Conservation (phyloP, 2,113 vertebrate genomes). For the Drymodes brunneopygia region DNA sequence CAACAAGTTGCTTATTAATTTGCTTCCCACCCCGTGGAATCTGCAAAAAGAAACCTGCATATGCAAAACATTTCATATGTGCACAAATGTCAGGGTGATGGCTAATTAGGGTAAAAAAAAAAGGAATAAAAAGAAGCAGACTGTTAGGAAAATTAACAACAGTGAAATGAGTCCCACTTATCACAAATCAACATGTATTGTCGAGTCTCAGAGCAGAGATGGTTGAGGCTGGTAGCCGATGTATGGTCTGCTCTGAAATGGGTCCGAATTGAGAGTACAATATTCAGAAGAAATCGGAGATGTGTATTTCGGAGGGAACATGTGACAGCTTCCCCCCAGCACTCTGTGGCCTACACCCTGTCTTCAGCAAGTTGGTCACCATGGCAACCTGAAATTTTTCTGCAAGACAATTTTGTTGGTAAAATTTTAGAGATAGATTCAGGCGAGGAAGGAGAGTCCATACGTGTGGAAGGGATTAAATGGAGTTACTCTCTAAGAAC, state of each 20-base stretch:
- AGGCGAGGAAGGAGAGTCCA: not conserved
- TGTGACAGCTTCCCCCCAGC: not conserved
- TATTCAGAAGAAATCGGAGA: not conserved
- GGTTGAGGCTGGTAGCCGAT: not conserved
- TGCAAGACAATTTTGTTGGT: not conserved
- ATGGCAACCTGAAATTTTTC: slow-evolving; percentile 17
- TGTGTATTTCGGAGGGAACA: not conserved
- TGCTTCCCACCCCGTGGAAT: not conserved
- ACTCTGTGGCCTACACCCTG: not conserved
- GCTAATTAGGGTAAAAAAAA: not conserved
- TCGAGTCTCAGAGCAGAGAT: not conserved
- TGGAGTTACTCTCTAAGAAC: accelerated
- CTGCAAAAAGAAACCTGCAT: not conserved
- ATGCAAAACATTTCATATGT: not conserved
- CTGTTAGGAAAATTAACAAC: not conserved
- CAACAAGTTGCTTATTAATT: not conserved
- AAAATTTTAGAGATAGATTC: not conserved
- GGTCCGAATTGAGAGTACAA: not conserved
- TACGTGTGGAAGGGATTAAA: not conserved
- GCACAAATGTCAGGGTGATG: not conserved
- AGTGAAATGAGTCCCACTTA: not conserved
- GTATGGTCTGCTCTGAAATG: not conserved
- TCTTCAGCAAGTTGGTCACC: slow-evolving; percentile 10
- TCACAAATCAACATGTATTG: not conserved
- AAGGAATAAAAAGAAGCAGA: not conserved